Conservation (phyloP, 2,113 vertebrate species). For the Nothoprocta perdicaria region DNA sequence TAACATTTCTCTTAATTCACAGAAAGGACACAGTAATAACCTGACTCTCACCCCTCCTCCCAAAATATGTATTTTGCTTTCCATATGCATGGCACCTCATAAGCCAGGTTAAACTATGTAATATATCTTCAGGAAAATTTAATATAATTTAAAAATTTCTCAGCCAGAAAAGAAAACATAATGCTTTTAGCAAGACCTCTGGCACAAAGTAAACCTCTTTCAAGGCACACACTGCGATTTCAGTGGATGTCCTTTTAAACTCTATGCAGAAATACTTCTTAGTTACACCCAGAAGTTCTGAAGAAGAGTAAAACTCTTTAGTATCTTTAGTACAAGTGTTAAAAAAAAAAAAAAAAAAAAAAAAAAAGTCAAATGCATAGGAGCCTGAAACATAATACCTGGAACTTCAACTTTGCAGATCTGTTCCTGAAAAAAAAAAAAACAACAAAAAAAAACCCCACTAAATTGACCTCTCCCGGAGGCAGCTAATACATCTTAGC, state of each 20-base stretch:
- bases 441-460: not conserved
- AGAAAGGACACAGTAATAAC: not conserved
- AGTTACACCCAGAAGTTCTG: not conserved
- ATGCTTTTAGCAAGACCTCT: not conserved
- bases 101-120: not conserved
- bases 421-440: not conserved
- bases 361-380: rapidly evolving
- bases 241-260: not conserved
- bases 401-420: not conserved
- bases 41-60: not conserved
- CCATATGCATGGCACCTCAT: not conserved
- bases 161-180: not conserved
- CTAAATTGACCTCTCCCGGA: rapidly evolving
- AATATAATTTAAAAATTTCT: not conserved
- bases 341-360: not conserved
- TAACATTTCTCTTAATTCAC: not conserved
- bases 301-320: not conserved
- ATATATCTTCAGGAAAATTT: not conserved
- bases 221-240: not conserved
- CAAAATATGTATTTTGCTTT: too few species aligned
- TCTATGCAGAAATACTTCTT: rapidly evolving
- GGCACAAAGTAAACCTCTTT: not conserved
- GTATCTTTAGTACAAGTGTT: rapidly evolving
- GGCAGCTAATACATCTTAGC: rapidly evolving
- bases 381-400: not conserved